Evolutionary conservation across 2,113 vertebrate species (phyloP), one percentile per base, ranked within the genome.

Genomic region (Sceloporus tristichus): DNA sequence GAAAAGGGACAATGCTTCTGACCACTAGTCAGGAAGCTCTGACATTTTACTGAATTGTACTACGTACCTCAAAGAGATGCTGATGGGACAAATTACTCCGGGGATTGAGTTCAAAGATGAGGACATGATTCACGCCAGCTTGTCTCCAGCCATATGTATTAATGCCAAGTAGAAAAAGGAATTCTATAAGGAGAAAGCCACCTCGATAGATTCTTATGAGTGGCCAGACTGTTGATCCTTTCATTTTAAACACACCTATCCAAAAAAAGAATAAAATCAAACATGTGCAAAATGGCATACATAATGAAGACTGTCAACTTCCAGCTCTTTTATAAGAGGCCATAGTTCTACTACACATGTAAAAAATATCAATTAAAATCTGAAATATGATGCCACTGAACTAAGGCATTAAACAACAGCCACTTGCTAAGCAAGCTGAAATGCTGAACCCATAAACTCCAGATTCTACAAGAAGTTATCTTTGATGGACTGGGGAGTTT

Each of bases 81-180:
- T 99, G 98, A 96, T 99, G 98, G 86, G 98, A 99, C 87, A 99
- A 96, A 97, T 99, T 98, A 96, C 98, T 98, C 91, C 99, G 97
- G 79, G 98, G 99, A 91, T 99, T 98, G 92, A 99, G 98, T 90
- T 99, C 98, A 11, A 99, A 99, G 94, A 99, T 99, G 91, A 99
- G 98, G 76, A 98, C 98, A 1, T 99, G 98, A 96, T 99, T 99
- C 95, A 99, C 98, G 93, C 98, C 98, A 84, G 98, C 98, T 92
- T 98, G 98, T 90, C 98, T 98, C 98, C 98, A 99, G 90, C 98
- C 98, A 8, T 99, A 98, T 0, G 98, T 99, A 96, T 98, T 99
- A 95, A 99, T 98, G 90, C 98, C 98, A 96, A 99, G 96, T 90
- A 99, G 97, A 96, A 99, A 99, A 91, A 99, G 98, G 96, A 99